Percentiles rank a stretch among this genome's conserved stretches.
These are phyloP conservation scores for Cisticola juncidis DNA, from an alignment of 2,113 vertebrate genomes.

Conservation along the genomic window DNA sequence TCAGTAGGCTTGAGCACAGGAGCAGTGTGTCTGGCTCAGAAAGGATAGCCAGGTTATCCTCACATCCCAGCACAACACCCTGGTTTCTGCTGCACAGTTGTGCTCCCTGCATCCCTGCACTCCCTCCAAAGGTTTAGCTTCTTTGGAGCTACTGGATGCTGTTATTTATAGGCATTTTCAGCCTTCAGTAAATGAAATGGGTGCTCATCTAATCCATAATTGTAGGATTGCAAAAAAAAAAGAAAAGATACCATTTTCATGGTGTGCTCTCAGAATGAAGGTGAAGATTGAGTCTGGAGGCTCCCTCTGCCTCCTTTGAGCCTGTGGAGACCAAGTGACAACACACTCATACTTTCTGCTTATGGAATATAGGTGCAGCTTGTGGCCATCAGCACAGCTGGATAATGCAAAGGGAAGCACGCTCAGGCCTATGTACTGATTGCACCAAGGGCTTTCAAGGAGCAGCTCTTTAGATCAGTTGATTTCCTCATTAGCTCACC, in stretches of 20 bases:
- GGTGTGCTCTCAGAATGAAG: not conserved
- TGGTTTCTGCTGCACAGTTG: not conserved
- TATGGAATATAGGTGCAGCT: not conserved
- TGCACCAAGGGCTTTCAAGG: not conserved
- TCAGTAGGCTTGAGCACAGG: not conserved
- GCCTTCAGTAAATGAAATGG: not conserved
- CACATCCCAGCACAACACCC: not conserved
- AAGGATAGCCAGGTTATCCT: not conserved
- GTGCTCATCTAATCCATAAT: not conserved
- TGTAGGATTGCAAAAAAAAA: not conserved
- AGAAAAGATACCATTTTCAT: not conserved
- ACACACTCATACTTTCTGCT: not conserved
- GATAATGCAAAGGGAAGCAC: not conserved
- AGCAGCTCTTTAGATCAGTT: not conserved
- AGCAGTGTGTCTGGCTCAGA: not conserved
- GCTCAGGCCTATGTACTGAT: not conserved
- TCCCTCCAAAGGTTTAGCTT: not conserved
- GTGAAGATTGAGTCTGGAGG: not conserved
- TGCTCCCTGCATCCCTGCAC: not conserved
- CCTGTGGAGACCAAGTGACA: not conserved
- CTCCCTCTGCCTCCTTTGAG: not conserved
- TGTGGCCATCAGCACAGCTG: not conserved
- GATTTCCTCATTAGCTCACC: not conserved
- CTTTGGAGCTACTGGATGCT: not conserved
- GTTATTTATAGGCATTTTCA: not conserved